A percentile compares a stretch with the other conserved stretches of the same genome.
These are phyloP conservation scores for Chaetodon auriga DNA, from an alignment of 2,113 vertebrate species.

Conservation along the genomic window DNA sequence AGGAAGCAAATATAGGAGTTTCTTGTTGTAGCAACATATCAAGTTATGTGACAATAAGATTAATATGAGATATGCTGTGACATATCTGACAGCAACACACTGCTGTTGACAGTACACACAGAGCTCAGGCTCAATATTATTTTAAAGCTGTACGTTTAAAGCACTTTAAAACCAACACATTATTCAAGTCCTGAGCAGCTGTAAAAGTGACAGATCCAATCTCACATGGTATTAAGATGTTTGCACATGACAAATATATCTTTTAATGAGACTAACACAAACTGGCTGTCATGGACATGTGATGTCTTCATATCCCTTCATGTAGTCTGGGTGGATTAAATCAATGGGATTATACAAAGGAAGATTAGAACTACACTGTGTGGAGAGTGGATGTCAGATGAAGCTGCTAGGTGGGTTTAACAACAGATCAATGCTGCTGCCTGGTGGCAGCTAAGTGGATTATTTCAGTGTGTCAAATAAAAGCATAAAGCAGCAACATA, in stretches of 20 bases:
- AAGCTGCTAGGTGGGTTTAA: slow-evolving; percentile 35
- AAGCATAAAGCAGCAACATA: background rate
- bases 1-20: no score
- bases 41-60: background rate
- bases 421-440: slow-evolving; percentile 41
- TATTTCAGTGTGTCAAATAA: background rate
- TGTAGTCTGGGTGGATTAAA: background rate
- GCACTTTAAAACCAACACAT: background rate
- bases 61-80: background rate
- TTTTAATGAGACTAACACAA: background rate
- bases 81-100: background rate
- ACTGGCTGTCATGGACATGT: background rate
- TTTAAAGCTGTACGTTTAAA: background rate
- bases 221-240: background rate
- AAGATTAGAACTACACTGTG: slow-evolving; percentile 30
- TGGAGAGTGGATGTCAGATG: background rate
- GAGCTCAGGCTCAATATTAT: background rate
- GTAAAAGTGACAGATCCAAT: background rate
- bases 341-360: slow-evolving; percentile 24
- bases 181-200: background rate
- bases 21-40: background rate
- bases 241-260: background rate
- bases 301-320: background rate
- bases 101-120: background rate
- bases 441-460: slow-evolving; percentile 23